Percentiles rank a stretch among this genome's conserved stretches.
Conservation (phyloP, 2,888 invertebrate species). For the Trypoxylon attenuatum region DNA sequence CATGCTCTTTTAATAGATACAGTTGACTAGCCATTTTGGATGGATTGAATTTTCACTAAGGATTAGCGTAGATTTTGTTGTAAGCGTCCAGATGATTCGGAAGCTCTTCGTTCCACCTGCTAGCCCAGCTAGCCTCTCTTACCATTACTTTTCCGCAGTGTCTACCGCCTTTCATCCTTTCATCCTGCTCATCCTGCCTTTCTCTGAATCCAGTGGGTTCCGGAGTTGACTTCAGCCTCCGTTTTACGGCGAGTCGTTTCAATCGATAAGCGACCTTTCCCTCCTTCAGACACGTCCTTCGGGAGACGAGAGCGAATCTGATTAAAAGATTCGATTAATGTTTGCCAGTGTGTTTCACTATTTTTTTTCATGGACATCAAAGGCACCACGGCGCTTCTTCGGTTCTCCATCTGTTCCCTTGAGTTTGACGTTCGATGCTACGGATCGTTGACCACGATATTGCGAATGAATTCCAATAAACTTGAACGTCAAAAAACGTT, state of each 20-base stretch:
- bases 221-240: slow-evolving; percentile 49
- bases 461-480: slow-evolving; percentile 49
- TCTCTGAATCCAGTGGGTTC: slow-evolving; percentile 49
- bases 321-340: slow-evolving; percentile 66
- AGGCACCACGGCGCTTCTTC: slow-evolving; percentile 26
- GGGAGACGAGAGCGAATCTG: slow-evolving; percentile 54
- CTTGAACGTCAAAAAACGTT: not conserved
- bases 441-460: slow-evolving; percentile 38
- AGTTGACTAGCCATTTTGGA: too few species aligned
- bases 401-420: slow-evolving; percentile 12
- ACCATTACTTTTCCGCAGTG: slow-evolving; percentile 15
- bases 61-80: too few species aligned
- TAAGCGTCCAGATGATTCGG: slow-evolving; percentile 14
- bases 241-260: slow-evolving; percentile 54
- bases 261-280: slow-evolving; percentile 60
- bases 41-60: too few species aligned
- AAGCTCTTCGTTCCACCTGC: slow-evolving; percentile 28
- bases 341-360: slow-evolving; percentile 48
- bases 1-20: too few species aligned
- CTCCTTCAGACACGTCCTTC: slow-evolving; percentile 43
- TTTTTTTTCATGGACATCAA: slow-evolving; percentile 57
- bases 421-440: not conserved
- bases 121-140: slow-evolving; percentile 10
- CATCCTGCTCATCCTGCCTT: slow-evolving; percentile 34
- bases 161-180: slow-evolving; percentile 39